These are phyloP conservation scores for Urophycis tenuis DNA, from an alignment of 2,797 vertebrate genomes.

Conservation along the genomic window DNA sequence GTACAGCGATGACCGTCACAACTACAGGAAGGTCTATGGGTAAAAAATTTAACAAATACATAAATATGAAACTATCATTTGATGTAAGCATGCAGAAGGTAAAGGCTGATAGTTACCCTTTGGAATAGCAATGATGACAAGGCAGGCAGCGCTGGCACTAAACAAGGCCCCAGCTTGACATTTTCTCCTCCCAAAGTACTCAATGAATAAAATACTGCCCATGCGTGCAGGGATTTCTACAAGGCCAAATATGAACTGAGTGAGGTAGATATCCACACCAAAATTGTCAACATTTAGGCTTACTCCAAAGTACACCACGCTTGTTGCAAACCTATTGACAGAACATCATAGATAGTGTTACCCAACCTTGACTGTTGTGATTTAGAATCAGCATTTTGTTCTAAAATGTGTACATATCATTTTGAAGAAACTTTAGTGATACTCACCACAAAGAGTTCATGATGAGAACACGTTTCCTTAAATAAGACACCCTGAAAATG, in stretches of 20 bases:
- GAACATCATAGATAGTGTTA: too few relatives aligned
- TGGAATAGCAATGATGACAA: constrained; percentile 72
- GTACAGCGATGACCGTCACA: constrained; percentile 70
- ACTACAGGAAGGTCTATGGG: constrained; percentile 66
- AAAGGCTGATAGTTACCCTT: constrained; percentile 61
- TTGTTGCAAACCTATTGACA: constrained; percentile 78
- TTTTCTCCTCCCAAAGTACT: constrained; percentile 74
- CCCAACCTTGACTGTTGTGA: not conserved
- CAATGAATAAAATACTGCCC: constrained; percentile 64
- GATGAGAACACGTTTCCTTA: constrained; percentile 72
- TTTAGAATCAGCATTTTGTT: not conserved
- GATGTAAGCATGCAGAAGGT: not conserved
- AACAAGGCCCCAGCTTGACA: constrained; percentile 59
- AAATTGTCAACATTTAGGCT: constrained; percentile 82
- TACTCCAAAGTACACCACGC: constrained; percentile 82
- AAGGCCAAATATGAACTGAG: constrained; percentile 80
- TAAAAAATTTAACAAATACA: too few relatives aligned
- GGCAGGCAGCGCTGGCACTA: constrained; percentile 69
- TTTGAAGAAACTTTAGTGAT: not conserved
- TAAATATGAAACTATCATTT: not conserved
- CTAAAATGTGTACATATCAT: too few relatives aligned
- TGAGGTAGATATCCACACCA: constrained; percentile 88
- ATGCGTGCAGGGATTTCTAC: constrained; percentile 77
- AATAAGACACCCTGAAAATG: constrained; percentile 69
- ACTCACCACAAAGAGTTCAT: constrained; percentile 77